phyloP scores from a whole-genome alignment of 2,113 vertebrate species.

The Phoenicopterus ruber region DNA sequence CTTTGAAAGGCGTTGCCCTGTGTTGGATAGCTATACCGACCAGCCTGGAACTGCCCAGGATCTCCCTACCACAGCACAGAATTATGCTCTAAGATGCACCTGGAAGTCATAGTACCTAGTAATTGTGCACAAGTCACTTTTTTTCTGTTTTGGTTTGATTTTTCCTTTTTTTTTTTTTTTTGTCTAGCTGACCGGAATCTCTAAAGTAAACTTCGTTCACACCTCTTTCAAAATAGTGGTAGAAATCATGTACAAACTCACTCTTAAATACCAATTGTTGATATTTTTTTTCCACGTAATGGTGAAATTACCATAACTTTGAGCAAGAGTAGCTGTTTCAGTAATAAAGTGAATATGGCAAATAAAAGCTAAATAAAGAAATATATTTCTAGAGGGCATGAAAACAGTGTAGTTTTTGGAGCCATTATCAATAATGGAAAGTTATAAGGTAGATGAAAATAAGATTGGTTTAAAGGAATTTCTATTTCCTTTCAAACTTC shows the following conservation, averaged over 20 bases:
- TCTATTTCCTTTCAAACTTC: neutral
- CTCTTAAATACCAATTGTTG: neutral
- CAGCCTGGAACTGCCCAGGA: neutral
- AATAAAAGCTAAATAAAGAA: neutral
- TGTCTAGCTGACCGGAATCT: neutral
- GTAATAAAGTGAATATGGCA: neutral
- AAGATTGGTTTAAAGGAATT: neutral
- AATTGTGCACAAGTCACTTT: neutral
- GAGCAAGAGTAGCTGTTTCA: neutral
- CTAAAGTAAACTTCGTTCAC: neutral
- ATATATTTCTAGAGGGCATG: neutral
- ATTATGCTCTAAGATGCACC: neutral
- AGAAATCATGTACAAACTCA: neutral
- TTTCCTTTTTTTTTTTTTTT: neutral
- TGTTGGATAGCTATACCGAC: neutral
- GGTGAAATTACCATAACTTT: neutral
- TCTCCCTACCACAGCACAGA: neutral
- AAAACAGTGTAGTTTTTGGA: neutral
- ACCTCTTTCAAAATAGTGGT: neutral
- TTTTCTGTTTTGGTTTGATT: neutral
- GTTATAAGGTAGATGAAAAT: neutral
- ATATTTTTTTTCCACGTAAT: neutral
- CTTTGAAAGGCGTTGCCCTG: neutral
- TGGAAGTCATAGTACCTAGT: neutral
- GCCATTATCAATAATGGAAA: neutral